A percentile compares a stretch with the other conserved stretches of the same genome.
These are phyloP conservation scores for Cassiopea xamachana DNA, from an alignment of 30 jellyfish, hydroid and myxozoan genomes.

Conservation along the genomic window DNA sequence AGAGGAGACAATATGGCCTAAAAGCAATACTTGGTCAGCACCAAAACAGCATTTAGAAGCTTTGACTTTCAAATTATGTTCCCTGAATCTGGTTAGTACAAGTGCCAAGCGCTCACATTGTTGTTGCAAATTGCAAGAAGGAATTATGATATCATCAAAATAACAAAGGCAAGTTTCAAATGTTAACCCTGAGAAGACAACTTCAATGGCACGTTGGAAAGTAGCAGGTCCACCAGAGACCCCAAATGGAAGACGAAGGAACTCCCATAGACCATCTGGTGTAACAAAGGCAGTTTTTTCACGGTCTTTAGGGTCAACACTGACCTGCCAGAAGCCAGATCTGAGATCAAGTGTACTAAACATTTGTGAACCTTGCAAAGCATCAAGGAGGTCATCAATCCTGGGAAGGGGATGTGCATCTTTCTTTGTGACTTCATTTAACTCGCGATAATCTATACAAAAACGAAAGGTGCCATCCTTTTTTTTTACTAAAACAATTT, in stretches of 20 bases:
- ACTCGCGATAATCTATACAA: conserved; percentile 50
- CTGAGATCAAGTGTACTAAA: conserved; percentile 67
- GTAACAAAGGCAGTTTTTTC: conserved; percentile 53
- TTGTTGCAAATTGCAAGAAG: conserved; percentile 19
- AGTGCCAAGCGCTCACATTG: conserved; percentile 44
- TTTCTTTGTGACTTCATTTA: conserved; percentile 33
- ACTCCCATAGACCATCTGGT: conserved; percentile 43
- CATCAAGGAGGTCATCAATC: conserved; percentile 66
- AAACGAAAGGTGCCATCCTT: conserved; percentile 36
- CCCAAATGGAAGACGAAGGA: conserved; percentile 65
- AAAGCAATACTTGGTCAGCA: conserved; percentile 2
- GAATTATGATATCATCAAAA: conserved; percentile 61
- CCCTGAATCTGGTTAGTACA: conserved; percentile 29
- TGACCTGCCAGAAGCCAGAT: conserved; percentile 57
- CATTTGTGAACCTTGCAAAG: conserved; percentile 28
- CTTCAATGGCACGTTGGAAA: conserved; percentile 37
- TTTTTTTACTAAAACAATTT: conserved; percentile 46
- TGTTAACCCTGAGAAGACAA: conserved; percentile 45
- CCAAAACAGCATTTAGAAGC: conserved; percentile 36
- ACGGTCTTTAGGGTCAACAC: conserved; percentile 49
- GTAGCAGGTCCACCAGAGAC: conserved; percentile 56
- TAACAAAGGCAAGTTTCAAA: conserved; percentile 55
- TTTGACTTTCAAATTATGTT: conserved; percentile 13
- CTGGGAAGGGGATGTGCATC: conserved; percentile 78
- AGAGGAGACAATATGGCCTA: conserved; percentile 67